These are phyloP conservation scores for Micronycteris hirsuta DNA, from an alignment of 2,113 vertebrate genomes.

Conservation along the genomic window DNA sequence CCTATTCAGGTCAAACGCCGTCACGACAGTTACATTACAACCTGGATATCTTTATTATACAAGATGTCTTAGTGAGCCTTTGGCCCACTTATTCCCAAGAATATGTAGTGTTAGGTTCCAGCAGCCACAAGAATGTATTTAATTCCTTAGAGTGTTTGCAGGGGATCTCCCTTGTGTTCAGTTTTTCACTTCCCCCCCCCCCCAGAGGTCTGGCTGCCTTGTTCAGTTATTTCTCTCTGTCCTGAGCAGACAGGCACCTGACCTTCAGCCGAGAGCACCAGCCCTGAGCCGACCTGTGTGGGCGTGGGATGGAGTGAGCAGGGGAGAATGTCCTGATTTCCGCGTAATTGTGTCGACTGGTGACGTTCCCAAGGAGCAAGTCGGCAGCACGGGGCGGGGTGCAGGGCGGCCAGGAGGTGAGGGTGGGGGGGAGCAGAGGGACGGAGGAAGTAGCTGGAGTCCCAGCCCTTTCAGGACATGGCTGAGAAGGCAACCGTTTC, in stretches of 20 bases:
- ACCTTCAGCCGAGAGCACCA: neutral
- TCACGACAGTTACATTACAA: constrained; percentile 1
- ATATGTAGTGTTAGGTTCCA: constrained; percentile 11
- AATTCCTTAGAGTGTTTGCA: neutral
- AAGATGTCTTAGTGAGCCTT: constrained; percentile 27
- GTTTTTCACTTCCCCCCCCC: neutral
- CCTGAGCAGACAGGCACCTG: neutral
- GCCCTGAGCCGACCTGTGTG: neutral
- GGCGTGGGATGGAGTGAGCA: neutral
- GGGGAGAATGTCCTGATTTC: neutral
- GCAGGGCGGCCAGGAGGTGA: neutral
- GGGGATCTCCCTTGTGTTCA: neutral
- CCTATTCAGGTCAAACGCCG: constrained; percentile 48
- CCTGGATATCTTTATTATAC: constrained; percentile 48
- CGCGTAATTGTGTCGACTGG: neutral
- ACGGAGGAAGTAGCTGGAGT: neutral
- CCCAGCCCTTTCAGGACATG: neutral
- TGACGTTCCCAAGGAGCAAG: neutral
- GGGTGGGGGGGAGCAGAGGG: too few species aligned
- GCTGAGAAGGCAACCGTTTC: neutral
- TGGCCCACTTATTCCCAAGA: constrained; percentile 60
- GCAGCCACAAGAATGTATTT: neutral
- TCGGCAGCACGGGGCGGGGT: neutral
- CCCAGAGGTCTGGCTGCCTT: neutral
- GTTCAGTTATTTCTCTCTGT: neutral